Base-by-base conservation (phyloP, 2,797 vertebrate species). In the Eurystomus glaucurus region DNA sequence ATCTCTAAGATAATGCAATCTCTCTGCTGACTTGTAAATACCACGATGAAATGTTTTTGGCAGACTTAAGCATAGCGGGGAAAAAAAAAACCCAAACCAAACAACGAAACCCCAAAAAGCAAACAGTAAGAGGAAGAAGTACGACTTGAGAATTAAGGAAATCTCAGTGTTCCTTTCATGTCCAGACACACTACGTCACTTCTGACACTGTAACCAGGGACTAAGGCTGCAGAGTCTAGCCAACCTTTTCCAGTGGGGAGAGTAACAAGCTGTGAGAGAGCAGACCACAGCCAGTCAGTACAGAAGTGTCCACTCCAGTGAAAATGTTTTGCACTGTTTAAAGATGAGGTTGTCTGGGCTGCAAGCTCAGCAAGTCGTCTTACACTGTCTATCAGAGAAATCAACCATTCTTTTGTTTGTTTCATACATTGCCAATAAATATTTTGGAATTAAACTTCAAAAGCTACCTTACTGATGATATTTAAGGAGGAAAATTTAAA, bases 1-100 rank as follows among this genome's bases (percentile, higher is more conserved):
- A 85, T 41, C 52, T 71, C 64, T 20, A 75, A 84, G 35, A 87
- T 71, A 51, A 71, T 14, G 25, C 48, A 71, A 68, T 85, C 58
- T 89, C 35, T 90, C 54, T n/a, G 28, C 41, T 79, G 62, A 88
- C 55, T 85, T 79, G 62, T 61, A 90, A 89, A 85, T 76, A 22
- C 33, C 58, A 43, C 0, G 22, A 85, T 57, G 29, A 86, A 81
- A 61, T 71, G 23, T 41, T 91, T 87, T n/a, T 50, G 62, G 58
- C 46, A 83, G 66, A 71, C 48, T 19, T 45, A 80, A 72, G 35
- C 62, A 57, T 3, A 68, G 29, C 28, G 16, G 15, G 55, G 45
- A 46, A 62, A 50, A 79, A 69, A 70, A 60, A 37, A 37, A 25
- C 14, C 45, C 45, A 43, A 45, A 45, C 45, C 41, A 41, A 41